Evolutionary conservation across 1,140 invertebrate genomes (phyloP).

Genomic region (Probaryconus sp.): DNA sequence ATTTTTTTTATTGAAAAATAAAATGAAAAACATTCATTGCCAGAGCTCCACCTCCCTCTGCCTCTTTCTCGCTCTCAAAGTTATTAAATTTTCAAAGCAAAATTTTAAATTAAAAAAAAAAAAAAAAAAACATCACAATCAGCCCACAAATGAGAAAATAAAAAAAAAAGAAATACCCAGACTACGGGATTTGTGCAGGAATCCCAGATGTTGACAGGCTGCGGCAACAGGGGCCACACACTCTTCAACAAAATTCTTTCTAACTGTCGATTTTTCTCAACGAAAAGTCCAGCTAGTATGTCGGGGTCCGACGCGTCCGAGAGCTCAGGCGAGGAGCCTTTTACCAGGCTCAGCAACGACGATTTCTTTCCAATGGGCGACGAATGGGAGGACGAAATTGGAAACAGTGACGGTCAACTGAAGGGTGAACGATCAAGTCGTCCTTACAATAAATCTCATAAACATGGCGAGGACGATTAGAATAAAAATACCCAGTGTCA

Average conservation of each 20-base stretch:
- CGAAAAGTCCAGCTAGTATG: conserved; percentile 6
- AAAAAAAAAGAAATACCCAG: conserved; percentile 33
- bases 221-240: conserved; percentile 43
- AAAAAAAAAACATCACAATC: conserved; percentile 1
- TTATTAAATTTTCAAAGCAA: background rate
- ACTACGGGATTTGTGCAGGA: conserved; percentile 51
- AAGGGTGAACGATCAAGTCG: conserved; percentile 2
- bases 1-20: too few relatives aligned
- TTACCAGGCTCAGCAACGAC: conserved; percentile 60
- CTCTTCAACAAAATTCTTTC: conserved; percentile 21
- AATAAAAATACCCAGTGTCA: background rate
- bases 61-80: conserved; percentile 61
- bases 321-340: background rate
- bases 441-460: background rate
- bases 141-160: too few relatives aligned
- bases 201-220: conserved; percentile 8
- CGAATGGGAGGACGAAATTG: conserved; percentile 67
- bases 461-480: background rate
- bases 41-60: conserved; percentile 72
- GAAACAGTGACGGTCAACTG: conserved; percentile 34
- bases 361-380: conserved; percentile 71
- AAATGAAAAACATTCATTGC: conserved; percentile 26
- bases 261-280: conserved; percentile 1
- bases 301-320: background rate
- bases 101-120: background rate